Evolutionary conservation across 2,113 vertebrate genomes (phyloP).

Genomic region (Leptocoma aspasia): DNA sequence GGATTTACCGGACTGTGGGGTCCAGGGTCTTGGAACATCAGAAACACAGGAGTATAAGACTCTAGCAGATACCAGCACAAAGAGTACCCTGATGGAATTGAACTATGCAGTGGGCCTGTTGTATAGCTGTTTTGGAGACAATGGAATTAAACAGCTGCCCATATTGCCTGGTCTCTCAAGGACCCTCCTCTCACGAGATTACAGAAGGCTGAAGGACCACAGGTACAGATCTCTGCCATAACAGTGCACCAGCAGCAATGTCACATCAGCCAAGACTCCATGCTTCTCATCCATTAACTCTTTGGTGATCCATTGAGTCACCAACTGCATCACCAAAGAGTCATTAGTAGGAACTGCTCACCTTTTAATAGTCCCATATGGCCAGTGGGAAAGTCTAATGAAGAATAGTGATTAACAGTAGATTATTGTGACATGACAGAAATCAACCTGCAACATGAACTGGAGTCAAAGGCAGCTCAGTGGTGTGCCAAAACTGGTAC

Average conservation of each 20-base stretch:
- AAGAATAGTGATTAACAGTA: not conserved
- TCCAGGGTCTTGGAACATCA: not conserved
- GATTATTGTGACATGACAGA: not conserved
- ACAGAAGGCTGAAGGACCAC: not conserved
- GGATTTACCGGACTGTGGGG: not conserved
- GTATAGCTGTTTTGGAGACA: not conserved
- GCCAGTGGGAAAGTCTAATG: not conserved
- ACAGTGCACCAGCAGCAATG: not conserved
- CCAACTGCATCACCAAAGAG: too few relatives aligned
- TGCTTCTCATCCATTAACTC: not conserved
- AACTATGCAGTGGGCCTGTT: not conserved
- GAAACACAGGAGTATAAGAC: not conserved
- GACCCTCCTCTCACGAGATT: not conserved
- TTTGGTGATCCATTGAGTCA: too few relatives aligned
- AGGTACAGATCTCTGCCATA: not conserved
- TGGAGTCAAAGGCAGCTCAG: not conserved
- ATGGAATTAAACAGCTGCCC: not conserved
- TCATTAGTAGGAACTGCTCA: not conserved
- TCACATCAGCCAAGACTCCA: not conserved
- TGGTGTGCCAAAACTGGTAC: not conserved
- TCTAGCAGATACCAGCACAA: not conserved
- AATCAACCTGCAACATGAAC: not conserved
- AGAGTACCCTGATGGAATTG: not conserved
- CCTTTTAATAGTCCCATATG: not conserved
- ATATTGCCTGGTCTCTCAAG: fast-evolving